Conservation (phyloP, 2,888 invertebrate genomes). For the Tribolium freemani region DNA sequence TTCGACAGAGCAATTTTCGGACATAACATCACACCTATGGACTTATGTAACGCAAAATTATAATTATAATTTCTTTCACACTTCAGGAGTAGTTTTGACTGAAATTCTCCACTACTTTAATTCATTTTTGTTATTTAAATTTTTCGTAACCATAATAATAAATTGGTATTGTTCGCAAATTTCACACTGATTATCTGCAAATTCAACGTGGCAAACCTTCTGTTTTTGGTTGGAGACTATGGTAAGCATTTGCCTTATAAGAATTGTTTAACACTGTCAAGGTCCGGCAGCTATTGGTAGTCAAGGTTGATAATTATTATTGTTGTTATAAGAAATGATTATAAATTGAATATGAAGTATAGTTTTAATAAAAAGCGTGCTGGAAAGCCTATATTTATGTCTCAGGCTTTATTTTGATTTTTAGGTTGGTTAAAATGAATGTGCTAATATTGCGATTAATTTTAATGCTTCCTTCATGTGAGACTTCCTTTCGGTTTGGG, state of each 20-base stretch:
- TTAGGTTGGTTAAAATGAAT: not conserved
- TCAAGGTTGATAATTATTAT: conserved; percentile 33
- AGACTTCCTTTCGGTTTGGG: conserved; percentile 22
- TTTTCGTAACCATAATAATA: not conserved
- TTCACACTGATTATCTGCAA: not conserved
- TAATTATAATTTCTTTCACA: not conserved
- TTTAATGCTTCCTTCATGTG: conserved; percentile 11
- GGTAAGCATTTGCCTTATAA: not conserved
- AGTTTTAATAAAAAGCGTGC: not conserved
- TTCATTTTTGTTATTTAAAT: not conserved
- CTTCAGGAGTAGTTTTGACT: too few relatives aligned
- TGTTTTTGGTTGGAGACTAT: not conserved
- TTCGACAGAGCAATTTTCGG: too few relatives aligned
- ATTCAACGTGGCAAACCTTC: not conserved
- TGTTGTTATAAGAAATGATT: conserved; percentile 2
- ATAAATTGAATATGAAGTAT: too few relatives aligned
- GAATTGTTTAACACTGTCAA: conserved; percentile 34
- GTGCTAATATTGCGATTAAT: not conserved
- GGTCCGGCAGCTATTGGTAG: conserved; percentile 29
- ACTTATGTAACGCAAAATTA: not conserved
- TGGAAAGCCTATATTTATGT: not conserved
- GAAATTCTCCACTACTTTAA: not conserved
- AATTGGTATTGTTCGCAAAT: conserved; percentile 25
- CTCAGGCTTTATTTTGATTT: too few relatives aligned
- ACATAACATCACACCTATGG: too few relatives aligned